phyloP scores from a whole-genome alignment of 2,797 vertebrate genomes.

The Sebastes trivittatus region DNA sequence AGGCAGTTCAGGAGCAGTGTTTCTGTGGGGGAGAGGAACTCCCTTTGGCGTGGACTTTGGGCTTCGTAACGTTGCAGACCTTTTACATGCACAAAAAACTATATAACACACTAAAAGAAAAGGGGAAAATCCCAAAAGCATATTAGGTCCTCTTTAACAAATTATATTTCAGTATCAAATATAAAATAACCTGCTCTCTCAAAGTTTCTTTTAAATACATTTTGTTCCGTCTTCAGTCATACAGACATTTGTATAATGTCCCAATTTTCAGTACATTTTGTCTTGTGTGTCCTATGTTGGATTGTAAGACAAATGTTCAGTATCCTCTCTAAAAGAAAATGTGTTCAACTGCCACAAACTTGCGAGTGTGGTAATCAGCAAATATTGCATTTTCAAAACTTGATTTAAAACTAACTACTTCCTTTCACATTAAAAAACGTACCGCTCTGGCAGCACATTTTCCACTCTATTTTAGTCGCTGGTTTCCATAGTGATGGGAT shows the following conservation, averaged over 20 bases:
- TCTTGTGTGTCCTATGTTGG: not conserved
- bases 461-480: constrained; percentile 61
- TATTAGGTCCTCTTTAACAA: not conserved
- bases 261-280: not conserved
- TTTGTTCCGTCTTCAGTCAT: not conserved
- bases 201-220: not conserved
- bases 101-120: not conserved
- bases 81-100: too few species aligned
- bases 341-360: not conserved
- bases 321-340: not conserved
- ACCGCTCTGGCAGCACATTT: constrained; percentile 43
- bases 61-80: too few species aligned
- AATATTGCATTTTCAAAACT: constrained; percentile 14
- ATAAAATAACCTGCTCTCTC: too few species aligned
- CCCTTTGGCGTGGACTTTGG: too few species aligned
- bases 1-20: too few species aligned
- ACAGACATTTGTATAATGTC: not conserved
- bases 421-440: constrained; percentile 27
- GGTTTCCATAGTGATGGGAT: constrained; percentile 75
- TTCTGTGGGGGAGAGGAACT: too few species aligned
- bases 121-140: not conserved
- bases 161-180: not conserved
- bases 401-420: constrained; percentile 33
- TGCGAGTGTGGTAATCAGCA: not conserved
- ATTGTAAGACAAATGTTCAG: not conserved